A percentile compares a stretch with the other conserved stretches of the same genome.
Evolutionary conservation across 1,140 invertebrate genomes (phyloP).

Genomic region (Drosophila auraria): DNA sequence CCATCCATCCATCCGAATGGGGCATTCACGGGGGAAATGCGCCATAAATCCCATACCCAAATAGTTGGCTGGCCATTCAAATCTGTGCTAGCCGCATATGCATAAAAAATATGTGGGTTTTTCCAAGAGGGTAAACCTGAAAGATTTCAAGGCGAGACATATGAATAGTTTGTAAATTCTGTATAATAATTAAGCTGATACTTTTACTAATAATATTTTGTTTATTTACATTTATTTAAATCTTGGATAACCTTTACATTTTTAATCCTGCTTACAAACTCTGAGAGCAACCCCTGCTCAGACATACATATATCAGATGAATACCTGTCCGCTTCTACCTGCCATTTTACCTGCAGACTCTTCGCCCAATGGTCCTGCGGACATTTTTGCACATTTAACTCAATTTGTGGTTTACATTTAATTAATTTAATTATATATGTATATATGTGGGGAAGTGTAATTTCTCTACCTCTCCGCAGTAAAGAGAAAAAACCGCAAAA

Average conservation of each 20-base stretch:
- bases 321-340: conserved; percentile 4
- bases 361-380: conserved; percentile 46
- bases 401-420: conserved; percentile 81
- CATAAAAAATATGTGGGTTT: conserved; percentile 34
- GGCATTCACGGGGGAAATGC: conserved; percentile 48
- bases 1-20: conserved; percentile 41
- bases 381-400: conserved; percentile 79
- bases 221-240: too few species aligned
- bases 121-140: conserved; percentile 20
- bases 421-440: conserved; percentile 81
- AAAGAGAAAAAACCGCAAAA: conserved; percentile 52
- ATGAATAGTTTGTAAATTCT: neutral
- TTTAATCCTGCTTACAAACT: neutral
- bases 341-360: conserved; percentile 24
- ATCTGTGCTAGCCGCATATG: conserved; percentile 52
- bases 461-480: conserved; percentile 26
- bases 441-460: conserved; percentile 33
- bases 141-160: neutral
- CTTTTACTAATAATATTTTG: too few species aligned
- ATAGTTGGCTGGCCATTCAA: conserved; percentile 73
- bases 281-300: conserved; percentile 12
- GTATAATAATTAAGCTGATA: neutral
- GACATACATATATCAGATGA: conserved; percentile 28
- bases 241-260: too few species aligned
- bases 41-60: conserved; percentile 62